Evolutionary conservation across 2,888 invertebrate species (phyloP).

Genomic region (Drosophila prostipennis): DNA sequence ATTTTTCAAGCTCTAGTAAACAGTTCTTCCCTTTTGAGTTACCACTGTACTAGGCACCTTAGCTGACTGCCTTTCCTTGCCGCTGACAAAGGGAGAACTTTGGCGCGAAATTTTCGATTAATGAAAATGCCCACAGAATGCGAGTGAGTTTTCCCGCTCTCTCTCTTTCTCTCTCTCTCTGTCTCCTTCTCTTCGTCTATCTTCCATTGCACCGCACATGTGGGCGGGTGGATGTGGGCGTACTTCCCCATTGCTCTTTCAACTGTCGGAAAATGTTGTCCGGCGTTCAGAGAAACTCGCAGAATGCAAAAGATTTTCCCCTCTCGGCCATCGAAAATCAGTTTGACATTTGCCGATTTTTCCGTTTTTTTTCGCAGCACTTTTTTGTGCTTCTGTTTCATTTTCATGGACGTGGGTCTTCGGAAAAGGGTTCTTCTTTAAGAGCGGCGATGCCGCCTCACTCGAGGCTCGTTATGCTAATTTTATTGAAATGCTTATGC

Average conservation of each 20-base stretch:
- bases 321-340: constrained; percentile 18
- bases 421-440: neutral
- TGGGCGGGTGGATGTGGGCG: constrained; percentile 11
- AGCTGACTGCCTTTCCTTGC: neutral
- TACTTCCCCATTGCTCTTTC: constrained; percentile 67
- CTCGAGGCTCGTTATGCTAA: constrained; percentile 64
- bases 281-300: constrained; percentile 62
- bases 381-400: constrained; percentile 7
- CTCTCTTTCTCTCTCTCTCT: neutral
- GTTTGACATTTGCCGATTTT: constrained; percentile 23
- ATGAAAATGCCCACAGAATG: constrained; percentile 63
- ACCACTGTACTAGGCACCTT: neutral
- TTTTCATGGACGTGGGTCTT: neutral
- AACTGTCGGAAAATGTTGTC: constrained; percentile 54
- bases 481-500: constrained; percentile 72
- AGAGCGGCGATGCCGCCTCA: neutral
- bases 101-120: constrained; percentile 78
- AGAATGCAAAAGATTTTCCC: constrained; percentile 39
- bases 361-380: constrained; percentile 1
- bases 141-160: constrained; percentile 6
- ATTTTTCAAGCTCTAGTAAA: too few species aligned
- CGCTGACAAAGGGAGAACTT: constrained; percentile 29
- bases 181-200: neutral
- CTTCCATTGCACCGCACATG: constrained; percentile 17
- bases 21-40: neutral